Evolutionary conservation across 2,797 vertebrate species (phyloP).

Genomic region (Ceryle rudis): DNA sequence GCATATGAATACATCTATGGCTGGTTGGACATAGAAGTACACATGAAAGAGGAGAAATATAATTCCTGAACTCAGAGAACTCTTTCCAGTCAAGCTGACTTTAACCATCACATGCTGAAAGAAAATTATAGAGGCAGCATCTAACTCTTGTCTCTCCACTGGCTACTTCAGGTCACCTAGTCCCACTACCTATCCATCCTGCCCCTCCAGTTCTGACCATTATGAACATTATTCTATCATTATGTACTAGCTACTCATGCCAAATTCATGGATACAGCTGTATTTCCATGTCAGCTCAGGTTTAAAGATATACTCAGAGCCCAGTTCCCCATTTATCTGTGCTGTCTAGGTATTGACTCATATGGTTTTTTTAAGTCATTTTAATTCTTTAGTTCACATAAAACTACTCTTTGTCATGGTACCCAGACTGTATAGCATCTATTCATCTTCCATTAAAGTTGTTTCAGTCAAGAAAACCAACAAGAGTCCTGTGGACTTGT

Average conservation of each 20-base stretch:
- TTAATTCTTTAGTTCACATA: neutral
- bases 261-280: neutral
- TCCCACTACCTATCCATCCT: neutral
- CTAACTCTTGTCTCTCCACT: neutral
- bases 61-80: neutral
- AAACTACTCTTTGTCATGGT: neutral
- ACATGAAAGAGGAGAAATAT: neutral
- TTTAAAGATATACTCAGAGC: neutral
- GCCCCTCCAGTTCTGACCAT: neutral
- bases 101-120: neutral
- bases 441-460: neutral
- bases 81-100: neutral
- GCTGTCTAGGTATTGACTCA: neutral
- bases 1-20: rapidly evolving
- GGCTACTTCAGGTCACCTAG: neutral
- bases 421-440: neutral
- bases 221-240: neutral
- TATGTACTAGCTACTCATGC: rapidly evolving
- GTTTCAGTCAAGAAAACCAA: neutral
- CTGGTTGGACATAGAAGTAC: neutral
- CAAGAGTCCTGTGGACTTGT: neutral
- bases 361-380: neutral
- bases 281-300: neutral
- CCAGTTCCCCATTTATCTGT: neutral
- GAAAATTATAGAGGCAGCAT: neutral